Percentiles rank a stretch among this genome's conserved stretches.
Conservation (phyloP, 2,888 invertebrate species). For the Eupithecia subumbrata region DNA sequence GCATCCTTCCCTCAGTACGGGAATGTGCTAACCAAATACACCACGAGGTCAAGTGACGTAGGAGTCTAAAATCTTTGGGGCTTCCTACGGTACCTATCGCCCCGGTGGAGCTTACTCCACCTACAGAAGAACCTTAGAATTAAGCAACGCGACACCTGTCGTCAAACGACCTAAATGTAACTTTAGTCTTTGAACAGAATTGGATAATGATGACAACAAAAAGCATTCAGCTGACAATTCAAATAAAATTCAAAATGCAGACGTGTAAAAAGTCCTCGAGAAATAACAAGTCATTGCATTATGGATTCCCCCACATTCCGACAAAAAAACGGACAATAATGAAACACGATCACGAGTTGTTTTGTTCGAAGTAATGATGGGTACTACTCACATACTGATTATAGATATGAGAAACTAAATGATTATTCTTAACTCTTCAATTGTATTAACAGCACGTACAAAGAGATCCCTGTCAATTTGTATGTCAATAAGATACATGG, state of each 20-base stretch:
- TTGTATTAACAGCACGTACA: conserved; percentile 23
- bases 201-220: background rate
- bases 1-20: too few species aligned
- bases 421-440: conserved; percentile 25
- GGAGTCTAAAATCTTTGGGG: too few species aligned
- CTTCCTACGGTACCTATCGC: too few species aligned
- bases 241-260: background rate
- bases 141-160: too few species aligned
- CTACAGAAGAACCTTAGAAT: too few species aligned
- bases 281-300: conserved; percentile 16
- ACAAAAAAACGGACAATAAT: conserved; percentile 37
- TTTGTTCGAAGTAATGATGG: conserved; percentile 32
- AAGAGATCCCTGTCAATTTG: conserved; percentile 10
- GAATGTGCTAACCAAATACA: too few species aligned
- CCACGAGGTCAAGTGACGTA: too few species aligned
- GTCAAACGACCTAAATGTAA: too few species aligned
- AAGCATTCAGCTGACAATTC: background rate
- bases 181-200: too few species aligned
- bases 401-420: conserved; percentile 23
- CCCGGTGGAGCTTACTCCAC: too few species aligned
- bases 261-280: conserved; percentile 6
- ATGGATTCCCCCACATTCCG: conserved; percentile 26
- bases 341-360: conserved; percentile 31
- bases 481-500: conserved; percentile 1
- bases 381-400: conserved; percentile 32